phyloP scores from a whole-genome alignment of 2,797 vertebrate species.

The Alcedo atthis region DNA sequence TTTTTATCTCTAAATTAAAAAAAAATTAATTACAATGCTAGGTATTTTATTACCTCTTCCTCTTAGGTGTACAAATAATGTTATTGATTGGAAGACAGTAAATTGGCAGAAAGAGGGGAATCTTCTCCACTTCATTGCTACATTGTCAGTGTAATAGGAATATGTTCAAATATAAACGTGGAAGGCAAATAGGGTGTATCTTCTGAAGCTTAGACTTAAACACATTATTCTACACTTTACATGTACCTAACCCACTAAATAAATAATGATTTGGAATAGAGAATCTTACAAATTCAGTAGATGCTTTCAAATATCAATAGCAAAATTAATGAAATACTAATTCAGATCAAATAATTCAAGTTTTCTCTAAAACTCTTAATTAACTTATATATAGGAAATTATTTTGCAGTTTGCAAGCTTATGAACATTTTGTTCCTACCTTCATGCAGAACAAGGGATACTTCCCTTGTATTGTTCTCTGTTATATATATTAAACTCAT shows the following conservation, averaged over 20 bases:
- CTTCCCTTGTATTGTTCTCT: not conserved
- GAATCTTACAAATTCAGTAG: not conserved
- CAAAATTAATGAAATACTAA: constrained; percentile 12
- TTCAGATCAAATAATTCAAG: not conserved
- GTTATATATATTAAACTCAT: not conserved
- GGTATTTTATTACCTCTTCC: not conserved
- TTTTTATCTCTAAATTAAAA: not conserved
- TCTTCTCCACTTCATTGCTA: not conserved
- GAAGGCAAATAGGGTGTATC: not conserved
- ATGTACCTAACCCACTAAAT: not conserved
- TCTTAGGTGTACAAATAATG: not conserved
- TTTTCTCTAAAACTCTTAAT: constrained; percentile 20
- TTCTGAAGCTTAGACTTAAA: constrained; percentile 19
- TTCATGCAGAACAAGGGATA: not conserved
- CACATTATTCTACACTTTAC: not conserved
- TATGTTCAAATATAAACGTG: not conserved
- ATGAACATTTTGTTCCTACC: not conserved
- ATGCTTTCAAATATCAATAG: constrained; percentile 16
- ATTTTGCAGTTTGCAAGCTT: not conserved
- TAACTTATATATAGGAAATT: not conserved
- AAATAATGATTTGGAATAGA: not conserved
- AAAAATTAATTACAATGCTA: not conserved
- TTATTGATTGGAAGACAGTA: not conserved
- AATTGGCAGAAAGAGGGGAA: not conserved
- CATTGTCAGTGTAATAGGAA: not conserved